Conservation (phyloP, 2,113 vertebrate species). For the Dromiciops gliroides region DNA sequence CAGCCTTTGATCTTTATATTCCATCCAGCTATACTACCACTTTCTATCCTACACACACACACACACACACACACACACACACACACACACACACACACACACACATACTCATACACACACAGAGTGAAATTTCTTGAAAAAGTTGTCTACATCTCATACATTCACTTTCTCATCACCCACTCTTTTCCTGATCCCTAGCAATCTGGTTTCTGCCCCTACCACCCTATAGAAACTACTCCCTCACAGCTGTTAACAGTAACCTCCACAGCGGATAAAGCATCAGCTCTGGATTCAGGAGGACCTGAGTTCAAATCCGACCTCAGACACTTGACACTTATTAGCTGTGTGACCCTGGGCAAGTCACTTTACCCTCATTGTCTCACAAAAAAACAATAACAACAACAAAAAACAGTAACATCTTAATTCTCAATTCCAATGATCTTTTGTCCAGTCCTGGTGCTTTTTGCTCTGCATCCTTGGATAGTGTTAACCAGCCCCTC, state of each 20-base stretch:
- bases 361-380: too few species aligned
- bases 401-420: not conserved
- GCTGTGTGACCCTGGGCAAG: too few species aligned
- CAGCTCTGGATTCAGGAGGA: too few species aligned
- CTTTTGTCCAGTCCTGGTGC: not conserved
- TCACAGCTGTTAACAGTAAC: not conserved
- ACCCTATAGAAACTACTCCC: not conserved
- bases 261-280: too few species aligned
- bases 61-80: too few species aligned
- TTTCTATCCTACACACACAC: too few species aligned
- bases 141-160: not conserved
- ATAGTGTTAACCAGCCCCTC: not conserved
- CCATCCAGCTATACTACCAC: not conserved
- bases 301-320: too few species aligned
- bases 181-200: not conserved
- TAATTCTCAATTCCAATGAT: not conserved
- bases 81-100: too few species aligned
- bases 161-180: not conserved
- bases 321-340: too few species aligned
- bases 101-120: too few species aligned
- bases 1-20: not conserved
- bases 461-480: not conserved
- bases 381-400: too few species aligned
- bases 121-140: not conserved
- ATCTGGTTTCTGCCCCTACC: not conserved